phyloP scores from a whole-genome alignment of 2,888 invertebrate genomes.

The Carabus problematicus region DNA sequence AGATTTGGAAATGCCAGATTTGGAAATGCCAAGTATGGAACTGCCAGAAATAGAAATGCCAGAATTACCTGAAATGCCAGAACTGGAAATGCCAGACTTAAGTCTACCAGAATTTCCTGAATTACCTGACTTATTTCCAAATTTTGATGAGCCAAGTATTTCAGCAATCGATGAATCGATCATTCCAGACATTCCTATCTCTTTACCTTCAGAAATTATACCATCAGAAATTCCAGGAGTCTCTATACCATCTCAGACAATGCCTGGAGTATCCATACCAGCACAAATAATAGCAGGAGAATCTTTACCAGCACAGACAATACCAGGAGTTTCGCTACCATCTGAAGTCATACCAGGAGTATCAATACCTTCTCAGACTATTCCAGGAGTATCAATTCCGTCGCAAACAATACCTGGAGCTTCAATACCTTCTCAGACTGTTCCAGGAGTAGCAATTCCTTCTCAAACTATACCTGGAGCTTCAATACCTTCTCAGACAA shows the following conservation, averaged over 20 bases:
- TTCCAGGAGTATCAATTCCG: neutral
- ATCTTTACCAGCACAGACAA: neutral
- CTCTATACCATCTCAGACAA: neutral
- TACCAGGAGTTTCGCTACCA: neutral
- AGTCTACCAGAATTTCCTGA: conserved; percentile 1
- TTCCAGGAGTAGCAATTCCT: neutral
- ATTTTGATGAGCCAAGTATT: neutral
- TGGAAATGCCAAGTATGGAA: neutral
- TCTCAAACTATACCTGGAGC: neutral
- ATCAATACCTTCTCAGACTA: neutral
- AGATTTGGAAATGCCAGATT: neutral
- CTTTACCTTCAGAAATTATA: too few species aligned
- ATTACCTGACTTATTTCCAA: neutral
- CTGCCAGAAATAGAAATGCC: neutral
- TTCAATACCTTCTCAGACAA: neutral
- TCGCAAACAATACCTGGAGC: neutral
- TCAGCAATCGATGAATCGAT: neutral
- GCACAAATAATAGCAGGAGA: neutral
- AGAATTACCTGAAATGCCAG: neutral
- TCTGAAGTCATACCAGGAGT: neutral
- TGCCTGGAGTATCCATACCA: neutral
- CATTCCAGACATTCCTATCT: neutral
- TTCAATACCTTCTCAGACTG: neutral
- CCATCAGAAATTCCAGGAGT: conserved; percentile 6
- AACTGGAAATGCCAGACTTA: neutral